Evolutionary conservation across 2,113 vertebrate species (phyloP), one percentile per base, ranked within the genome.

Genomic region (Nasalis larvatus): DNA sequence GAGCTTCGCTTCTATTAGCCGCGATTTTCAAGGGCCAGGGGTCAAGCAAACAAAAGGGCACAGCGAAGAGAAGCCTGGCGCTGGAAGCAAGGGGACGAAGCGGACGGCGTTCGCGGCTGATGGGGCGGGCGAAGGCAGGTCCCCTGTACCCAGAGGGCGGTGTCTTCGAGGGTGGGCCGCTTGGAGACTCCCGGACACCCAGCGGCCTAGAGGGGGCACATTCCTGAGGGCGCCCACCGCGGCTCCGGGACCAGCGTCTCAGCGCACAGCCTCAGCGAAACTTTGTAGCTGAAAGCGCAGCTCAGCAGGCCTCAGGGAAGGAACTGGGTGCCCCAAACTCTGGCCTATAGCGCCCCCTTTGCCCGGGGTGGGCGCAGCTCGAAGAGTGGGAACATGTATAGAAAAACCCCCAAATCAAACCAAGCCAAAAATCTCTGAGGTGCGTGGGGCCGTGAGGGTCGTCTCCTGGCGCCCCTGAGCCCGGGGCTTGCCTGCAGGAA

Each of bases 1-100:
- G 93, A 66, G 71, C 96, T 97, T 96, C 71, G 52, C 84, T 95
- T 97, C 96, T 86, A 96, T 94, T 96, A 96, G 96, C 88, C 45
- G 58, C 20, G 71, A 96, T 87, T 98, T 98, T 97, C 85, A 71
- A 92, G 96, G 97, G 84, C 95, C 96, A 98, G 87, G 94, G 97
- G 97, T 98, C 97, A 97, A 97, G 95, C 96, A 98, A 98, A 98
- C 97, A 98, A 97, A 97, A 97, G 96, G 87, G 66, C 83, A 49
- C 74, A 49, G 92, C 69, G 81, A 85, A 91, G 96, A 96, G 8
- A 23, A 96, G 94, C 90, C 95, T 84, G 1, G n/a, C 20, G 47
- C 89, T 86, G 92, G 84, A 80, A 95, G 78, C 82, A 5, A 47
- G 83, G 74, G 18, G 23, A n/a, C 35, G 11, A 16, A 74, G 93